Evolutionary conservation across 2,113 vertebrate species (phyloP), one percentile per base, ranked within the genome.

Genomic region (Myanophis thanlyinensis): DNA sequence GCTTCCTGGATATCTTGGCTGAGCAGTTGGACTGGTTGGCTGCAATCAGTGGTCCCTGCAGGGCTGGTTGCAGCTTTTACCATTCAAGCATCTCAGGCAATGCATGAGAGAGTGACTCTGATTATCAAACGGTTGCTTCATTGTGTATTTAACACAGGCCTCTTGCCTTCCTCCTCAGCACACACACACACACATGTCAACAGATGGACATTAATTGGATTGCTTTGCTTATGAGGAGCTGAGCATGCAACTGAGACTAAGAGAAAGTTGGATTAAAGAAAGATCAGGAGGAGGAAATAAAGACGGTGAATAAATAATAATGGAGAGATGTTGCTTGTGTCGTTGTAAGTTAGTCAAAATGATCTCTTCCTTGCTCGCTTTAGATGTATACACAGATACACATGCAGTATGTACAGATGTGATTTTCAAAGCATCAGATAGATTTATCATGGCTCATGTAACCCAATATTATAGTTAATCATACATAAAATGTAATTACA

Each of bases 191-290:
- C 93, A 85, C 25, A 93, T 90, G 52, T 27, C 94, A 95, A 93
- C 97, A 97, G 97, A 97, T 98, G 97, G 96, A 93, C 90, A 95
- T 93, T 93, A 88, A 94, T 94, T 96, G 88, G 89, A 44, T 94
- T 95, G 93, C 87, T 67, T 89, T 89, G 47, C 54, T 89, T 67
- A 48, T 46, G 67, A 85, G 53, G 47, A 90, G 56, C 7, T 80
- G 48, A 62, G 53, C 85, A 35, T 47, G 53, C 25, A 53, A 51
- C 54, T 51, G 40, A 27, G 8, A 25, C n/a, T 46, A 44, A 89
- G 53, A 53, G 52, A 62, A 87, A 87, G 13, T 47, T n/a, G 27
- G 85, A 46, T 59, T n/a, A 44, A 56, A 84, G 30, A 91, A 85
- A n/a, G 51, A 46, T 53, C 1, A 9, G 20, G 80, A 35, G 2